phyloP scores from a whole-genome alignment of 2,113 vertebrate genomes.

The Pterophyllum scalare region DNA sequence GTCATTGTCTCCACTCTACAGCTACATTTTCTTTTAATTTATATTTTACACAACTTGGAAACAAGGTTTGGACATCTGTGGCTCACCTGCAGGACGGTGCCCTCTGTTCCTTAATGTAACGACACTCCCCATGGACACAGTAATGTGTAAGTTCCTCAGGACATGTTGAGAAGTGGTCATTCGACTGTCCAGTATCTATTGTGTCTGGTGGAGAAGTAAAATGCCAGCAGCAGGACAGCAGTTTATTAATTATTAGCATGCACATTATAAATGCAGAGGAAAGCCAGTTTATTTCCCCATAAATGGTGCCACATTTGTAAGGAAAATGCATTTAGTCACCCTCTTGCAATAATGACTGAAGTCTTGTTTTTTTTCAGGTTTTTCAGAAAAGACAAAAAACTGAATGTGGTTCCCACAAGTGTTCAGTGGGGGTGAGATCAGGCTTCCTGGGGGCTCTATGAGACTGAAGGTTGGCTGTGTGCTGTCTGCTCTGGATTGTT shows the following conservation, averaged over 20 bases:
- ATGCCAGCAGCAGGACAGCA: not conserved
- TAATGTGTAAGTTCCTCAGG: conserved; percentile 82
- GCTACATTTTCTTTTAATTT: not conserved
- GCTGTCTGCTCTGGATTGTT: too few relatives aligned
- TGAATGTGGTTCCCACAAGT: too few relatives aligned
- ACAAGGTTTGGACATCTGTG: not conserved
- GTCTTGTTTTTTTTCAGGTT: too few relatives aligned
- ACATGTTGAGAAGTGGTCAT: conserved; percentile 84
- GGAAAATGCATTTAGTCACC: too few relatives aligned
- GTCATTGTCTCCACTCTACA: not conserved
- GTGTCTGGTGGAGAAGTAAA: conserved; percentile 49
- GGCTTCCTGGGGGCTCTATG: too few relatives aligned
- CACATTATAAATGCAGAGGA: not conserved
- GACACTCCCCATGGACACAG: conserved; percentile 86
- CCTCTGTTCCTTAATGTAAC: conserved; percentile 80
- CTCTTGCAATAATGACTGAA: too few relatives aligned
- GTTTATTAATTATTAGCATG: not conserved
- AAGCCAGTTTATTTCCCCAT: too few relatives aligned
- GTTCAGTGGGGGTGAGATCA: too few relatives aligned
- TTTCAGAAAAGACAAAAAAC: too few relatives aligned
- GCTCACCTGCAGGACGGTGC: conserved; percentile 83
- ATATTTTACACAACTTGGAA: not conserved
- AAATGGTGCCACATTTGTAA: too few relatives aligned
- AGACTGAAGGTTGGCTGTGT: too few relatives aligned
- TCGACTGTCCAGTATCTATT: conserved; percentile 58